A percentile compares a stretch with the other conserved stretches of the same genome.
These are phyloP conservation scores for Hydrolagus affinis DNA, from an alignment of 2,113 vertebrate species.

Conservation along the genomic window DNA sequence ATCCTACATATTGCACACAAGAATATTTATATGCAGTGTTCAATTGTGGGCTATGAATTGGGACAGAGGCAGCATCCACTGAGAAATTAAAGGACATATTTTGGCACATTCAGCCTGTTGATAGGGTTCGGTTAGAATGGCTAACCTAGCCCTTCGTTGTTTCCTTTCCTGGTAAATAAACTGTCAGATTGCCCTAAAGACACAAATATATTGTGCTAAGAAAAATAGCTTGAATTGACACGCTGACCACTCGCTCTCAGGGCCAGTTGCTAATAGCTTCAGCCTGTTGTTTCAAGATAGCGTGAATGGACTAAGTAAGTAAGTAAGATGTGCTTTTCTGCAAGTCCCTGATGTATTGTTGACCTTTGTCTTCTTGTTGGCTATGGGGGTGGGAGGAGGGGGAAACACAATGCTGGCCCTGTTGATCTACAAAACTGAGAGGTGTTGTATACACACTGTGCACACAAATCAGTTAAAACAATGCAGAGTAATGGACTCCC, in stretches of 20 bases:
- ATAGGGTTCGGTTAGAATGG: slow-evolving; percentile 33
- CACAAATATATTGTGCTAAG: slow-evolving; percentile 34
- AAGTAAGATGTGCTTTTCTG: slow-evolving; percentile 39
- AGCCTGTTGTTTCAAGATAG: slow-evolving; percentile 31
- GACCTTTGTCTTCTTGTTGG: slow-evolving; percentile 16
- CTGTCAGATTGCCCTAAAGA: slow-evolving; percentile 35
- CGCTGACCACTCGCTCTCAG: slow-evolving; percentile 12
- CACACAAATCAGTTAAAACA: slow-evolving; percentile 34
- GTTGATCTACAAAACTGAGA: slow-evolving; percentile 21
- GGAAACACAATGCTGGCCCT: neutral
- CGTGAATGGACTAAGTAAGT: slow-evolving; percentile 33
- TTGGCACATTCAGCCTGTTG: slow-evolving; percentile 39
- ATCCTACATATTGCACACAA: no score
- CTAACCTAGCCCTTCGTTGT: slow-evolving; percentile 35
- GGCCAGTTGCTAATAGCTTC: slow-evolving; percentile 17
- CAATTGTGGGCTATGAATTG: no score
- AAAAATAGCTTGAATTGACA: slow-evolving; percentile 14
- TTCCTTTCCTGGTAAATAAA: slow-evolving; percentile 39
- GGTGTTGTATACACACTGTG: slow-evolving; percentile 28
- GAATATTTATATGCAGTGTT: no score
- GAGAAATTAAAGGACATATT: slow-evolving; percentile 30
- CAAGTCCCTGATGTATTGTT: neutral
- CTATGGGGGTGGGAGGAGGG: neutral
- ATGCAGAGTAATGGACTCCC: neutral
- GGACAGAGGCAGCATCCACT: slow-evolving; percentile 35